A percentile compares a stretch with the other conserved stretches of the same genome.
These are phyloP conservation scores for Bubo scandiacus DNA, from an alignment of 2,113 vertebrate genomes.

Conservation along the genomic window DNA sequence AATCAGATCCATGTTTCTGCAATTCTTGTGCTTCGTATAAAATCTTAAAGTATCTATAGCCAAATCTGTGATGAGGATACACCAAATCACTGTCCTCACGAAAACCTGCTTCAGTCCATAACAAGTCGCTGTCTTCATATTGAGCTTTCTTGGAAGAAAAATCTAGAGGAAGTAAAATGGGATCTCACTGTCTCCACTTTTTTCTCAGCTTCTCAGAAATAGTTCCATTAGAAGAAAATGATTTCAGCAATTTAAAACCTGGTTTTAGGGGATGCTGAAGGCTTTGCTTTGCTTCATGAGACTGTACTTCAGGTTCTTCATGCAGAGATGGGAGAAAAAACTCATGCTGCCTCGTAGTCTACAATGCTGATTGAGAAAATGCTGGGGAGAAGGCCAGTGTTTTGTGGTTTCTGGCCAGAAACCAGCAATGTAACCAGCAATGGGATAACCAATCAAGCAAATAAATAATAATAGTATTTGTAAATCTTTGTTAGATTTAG, in stretches of 20 bases:
- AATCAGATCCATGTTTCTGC: background rate
- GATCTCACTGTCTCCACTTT: background rate
- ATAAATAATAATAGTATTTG: background rate
- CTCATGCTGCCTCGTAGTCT: background rate
- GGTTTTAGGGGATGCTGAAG: background rate
- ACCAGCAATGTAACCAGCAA: background rate
- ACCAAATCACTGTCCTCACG: background rate
- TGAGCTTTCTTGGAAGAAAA: background rate
- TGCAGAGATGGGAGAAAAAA: background rate
- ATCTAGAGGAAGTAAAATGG: background rate
- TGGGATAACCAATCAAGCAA: background rate
- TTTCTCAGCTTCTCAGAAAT: background rate
- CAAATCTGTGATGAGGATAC: background rate
- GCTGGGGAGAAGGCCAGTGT: background rate
- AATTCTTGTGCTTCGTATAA: background rate
- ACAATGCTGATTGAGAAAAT: rapidly evolving
- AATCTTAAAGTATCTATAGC: background rate
- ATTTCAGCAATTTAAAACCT: background rate
- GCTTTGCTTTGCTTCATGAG: background rate
- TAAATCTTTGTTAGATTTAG: background rate
- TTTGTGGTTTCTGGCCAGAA: background rate
- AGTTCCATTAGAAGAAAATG: background rate
- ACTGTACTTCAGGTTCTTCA: background rate
- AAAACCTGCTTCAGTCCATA: background rate
- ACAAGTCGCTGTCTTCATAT: background rate